A percentile compares a stretch with the other conserved stretches of the same genome.
Conservation (phyloP, 2,888 invertebrate species). For the Clusia tigrina region DNA sequence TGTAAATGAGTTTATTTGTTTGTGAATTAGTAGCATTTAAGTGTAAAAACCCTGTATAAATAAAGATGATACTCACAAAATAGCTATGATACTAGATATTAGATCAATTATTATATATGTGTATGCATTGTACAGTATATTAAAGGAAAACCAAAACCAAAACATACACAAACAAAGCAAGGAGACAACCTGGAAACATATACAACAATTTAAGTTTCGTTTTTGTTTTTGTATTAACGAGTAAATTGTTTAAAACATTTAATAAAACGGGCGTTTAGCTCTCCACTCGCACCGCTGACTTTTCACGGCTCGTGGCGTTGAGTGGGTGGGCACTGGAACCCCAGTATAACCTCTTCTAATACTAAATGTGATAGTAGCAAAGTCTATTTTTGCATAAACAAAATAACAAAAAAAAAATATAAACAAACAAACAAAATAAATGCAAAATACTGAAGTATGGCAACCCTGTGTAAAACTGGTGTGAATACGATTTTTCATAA, state of each 20-base stretch:
- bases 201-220: constrained; percentile 12
- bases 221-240: no score
- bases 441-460: constrained; percentile 16
- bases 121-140: constrained; percentile 1
- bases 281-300: constrained; percentile 17
- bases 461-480: constrained; percentile 17
- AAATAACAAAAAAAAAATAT: constrained; percentile 31
- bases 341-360: constrained; percentile 49
- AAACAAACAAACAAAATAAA: constrained; percentile 26
- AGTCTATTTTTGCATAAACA: constrained; percentile 45
- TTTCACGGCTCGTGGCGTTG: constrained; percentile 31
- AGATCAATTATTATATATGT: constrained; percentile 11
- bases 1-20: neutral
- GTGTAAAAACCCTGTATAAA: constrained; percentile 49
- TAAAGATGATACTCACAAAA: constrained; percentile 61
- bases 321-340: constrained; percentile 41
- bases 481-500: constrained; percentile 17
- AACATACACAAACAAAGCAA: constrained; percentile 5
- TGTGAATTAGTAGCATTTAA: constrained; percentile 3
- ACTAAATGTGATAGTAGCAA: constrained; percentile 56
- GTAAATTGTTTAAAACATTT: constrained; percentile 40
- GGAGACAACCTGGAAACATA: constrained; percentile 8
- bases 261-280: constrained; percentile 20
- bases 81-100: constrained; percentile 60
- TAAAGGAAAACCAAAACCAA: constrained; percentile 7